phyloP scores from a whole-genome alignment of 2,113 vertebrate genomes.

The Macquaria australasica region DNA sequence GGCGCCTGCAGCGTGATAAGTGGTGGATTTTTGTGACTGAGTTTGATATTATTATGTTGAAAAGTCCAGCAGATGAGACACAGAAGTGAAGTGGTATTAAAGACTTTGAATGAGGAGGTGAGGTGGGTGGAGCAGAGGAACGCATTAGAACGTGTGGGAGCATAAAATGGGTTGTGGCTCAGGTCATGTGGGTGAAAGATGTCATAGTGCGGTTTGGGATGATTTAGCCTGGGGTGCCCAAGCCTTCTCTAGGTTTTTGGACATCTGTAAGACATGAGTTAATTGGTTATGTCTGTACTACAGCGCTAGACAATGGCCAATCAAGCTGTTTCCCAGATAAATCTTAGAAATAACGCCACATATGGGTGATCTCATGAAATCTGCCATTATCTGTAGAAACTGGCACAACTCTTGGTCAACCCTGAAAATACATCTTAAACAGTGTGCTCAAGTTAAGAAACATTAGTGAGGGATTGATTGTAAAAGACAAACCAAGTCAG shows the following conservation, averaged over 20 bases:
- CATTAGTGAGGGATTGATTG: background rate
- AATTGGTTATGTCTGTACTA: background rate
- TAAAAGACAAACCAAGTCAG: background rate
- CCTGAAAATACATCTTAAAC: background rate
- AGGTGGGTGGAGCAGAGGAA: background rate
- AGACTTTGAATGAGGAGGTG: background rate
- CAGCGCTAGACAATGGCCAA: background rate
- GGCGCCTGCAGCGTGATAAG: background rate
- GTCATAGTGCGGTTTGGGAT: background rate
- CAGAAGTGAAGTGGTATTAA: background rate
- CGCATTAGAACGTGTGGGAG: background rate
- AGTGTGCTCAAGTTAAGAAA: background rate
- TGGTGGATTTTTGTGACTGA: constrained; percentile 1
- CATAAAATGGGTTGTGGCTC: background rate
- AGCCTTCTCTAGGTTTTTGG: background rate
- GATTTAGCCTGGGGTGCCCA: background rate
- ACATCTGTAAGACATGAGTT: background rate
- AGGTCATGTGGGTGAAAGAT: constrained; percentile 4
- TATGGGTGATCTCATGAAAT: background rate
- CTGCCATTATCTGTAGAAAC: background rate
- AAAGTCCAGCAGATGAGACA: background rate
- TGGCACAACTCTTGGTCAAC: background rate
- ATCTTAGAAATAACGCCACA: background rate
- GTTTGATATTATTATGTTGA: background rate
- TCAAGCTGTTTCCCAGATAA: background rate